phyloP scores from a whole-genome alignment of 2,113 vertebrate species.

The Butorides virescens region DNA sequence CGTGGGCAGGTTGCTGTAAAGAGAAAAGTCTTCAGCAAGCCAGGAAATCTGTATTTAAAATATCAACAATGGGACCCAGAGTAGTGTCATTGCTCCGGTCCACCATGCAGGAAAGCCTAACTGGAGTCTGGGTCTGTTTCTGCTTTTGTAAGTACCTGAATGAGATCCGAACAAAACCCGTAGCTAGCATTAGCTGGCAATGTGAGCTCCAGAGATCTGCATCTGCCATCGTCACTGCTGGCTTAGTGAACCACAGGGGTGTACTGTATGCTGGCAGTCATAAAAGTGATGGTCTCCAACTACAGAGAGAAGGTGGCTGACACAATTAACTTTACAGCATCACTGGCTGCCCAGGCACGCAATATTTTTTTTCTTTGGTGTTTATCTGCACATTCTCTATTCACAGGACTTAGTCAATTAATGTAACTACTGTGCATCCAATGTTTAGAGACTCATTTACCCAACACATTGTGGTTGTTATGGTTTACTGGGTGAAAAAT shows the following conservation, averaged over 20 bases:
- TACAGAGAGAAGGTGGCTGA: background rate
- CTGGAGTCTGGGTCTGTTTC: background rate
- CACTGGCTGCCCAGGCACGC: background rate
- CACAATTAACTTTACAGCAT: background rate
- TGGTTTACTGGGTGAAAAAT: background rate
- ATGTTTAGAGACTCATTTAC: background rate
- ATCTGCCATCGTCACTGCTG: background rate
- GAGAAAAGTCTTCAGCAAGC: background rate
- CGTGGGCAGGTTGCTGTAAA: background rate
- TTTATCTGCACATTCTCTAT: background rate
- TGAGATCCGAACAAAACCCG: background rate
- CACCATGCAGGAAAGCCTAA: background rate
- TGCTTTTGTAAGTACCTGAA: background rate
- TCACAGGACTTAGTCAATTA: background rate
- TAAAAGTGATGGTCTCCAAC: background rate
- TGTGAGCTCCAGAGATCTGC: background rate
- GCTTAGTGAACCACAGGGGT: background rate
- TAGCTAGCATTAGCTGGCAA: background rate
- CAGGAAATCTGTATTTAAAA: background rate
- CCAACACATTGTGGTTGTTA: background rate
- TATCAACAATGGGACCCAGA: background rate
- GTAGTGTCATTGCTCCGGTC: background rate
- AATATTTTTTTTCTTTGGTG: background rate
- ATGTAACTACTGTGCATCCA: background rate
- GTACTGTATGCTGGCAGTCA: background rate